phyloP scores from a whole-genome alignment of 2,888 invertebrate genomes.

The Augochlorella aurata region DNA sequence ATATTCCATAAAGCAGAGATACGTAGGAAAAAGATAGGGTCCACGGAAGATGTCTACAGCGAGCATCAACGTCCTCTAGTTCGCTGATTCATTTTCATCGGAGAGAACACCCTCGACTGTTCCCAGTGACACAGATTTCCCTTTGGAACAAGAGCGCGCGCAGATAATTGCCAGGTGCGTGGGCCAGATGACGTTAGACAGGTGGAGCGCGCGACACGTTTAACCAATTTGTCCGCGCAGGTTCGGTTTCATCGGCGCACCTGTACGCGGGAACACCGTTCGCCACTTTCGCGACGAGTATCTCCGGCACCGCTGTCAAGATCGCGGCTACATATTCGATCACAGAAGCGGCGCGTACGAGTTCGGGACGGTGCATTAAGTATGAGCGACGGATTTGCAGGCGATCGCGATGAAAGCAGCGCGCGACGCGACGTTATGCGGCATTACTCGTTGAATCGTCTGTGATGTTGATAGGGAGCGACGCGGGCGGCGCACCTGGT shows the following conservation, averaged over 20 bases:
- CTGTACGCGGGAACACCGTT: not conserved
- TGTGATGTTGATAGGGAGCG: conserved; percentile 53
- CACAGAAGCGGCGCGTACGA: not conserved
- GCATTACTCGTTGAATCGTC: conserved; percentile 47
- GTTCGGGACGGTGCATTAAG: conserved; percentile 25
- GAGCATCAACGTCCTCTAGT: too few species aligned
- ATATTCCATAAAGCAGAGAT: too few species aligned
- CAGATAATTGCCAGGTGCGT: not conserved
- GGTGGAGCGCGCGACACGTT: not conserved
- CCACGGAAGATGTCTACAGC: too few species aligned
- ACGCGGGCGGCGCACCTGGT: conserved; percentile 66
- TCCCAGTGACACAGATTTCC: not conserved
- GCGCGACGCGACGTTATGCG: conserved; percentile 33
- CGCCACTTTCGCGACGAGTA: not conserved
- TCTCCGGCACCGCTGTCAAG: not conserved
- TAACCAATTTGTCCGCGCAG: conserved; percentile 1
- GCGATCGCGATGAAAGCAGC: conserved; percentile 37
- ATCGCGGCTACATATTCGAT: conserved; percentile 1
- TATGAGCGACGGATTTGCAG: conserved; percentile 41
- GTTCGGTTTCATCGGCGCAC: not conserved
- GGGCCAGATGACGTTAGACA: not conserved
- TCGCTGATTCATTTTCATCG: not conserved
- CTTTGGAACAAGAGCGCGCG: not conserved
- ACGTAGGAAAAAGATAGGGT: too few species aligned
- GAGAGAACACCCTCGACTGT: not conserved